A percentile compares a stretch with the other conserved stretches of the same genome.
These are phyloP conservation scores for Bos taurus DNA, from an alignment of 2,113 vertebrate species.

Conservation along the genomic window DNA sequence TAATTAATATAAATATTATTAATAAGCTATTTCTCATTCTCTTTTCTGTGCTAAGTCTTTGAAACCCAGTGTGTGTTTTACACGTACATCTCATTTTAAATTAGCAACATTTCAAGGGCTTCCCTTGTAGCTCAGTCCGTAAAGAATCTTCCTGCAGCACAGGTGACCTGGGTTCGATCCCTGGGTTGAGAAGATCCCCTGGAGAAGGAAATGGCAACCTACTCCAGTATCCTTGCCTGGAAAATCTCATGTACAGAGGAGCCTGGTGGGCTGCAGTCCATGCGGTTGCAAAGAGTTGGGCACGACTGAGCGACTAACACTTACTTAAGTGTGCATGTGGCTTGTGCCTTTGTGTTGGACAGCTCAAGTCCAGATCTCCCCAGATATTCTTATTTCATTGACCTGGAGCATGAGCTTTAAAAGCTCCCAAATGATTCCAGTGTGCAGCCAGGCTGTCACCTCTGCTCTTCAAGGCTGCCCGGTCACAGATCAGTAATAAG, in stretches of 20 bases:
- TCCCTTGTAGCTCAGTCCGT: neutral
- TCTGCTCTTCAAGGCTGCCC: too few species aligned
- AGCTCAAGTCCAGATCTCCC: neutral
- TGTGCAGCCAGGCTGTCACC: neutral
- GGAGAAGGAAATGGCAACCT: neutral
- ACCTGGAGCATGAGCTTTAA: neutral
- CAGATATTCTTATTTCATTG: neutral
- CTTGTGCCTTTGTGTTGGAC: neutral
- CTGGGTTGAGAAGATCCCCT: neutral
- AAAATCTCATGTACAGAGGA: neutral
- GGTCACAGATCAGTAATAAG: neutral
- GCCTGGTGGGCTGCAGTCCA: neutral
- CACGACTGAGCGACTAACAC: neutral
- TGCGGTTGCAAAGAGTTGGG: neutral
- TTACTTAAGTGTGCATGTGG: neutral
- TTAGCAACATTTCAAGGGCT: neutral
- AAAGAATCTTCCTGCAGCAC: neutral
- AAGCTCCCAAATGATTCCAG: neutral
- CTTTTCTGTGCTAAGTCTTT: neutral
- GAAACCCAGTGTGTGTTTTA: neutral
- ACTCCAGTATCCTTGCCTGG: neutral
- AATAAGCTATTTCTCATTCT: neutral
- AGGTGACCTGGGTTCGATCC: neutral
- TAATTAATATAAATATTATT: neutral
- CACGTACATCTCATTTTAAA: neutral